Conservation (phyloP, 92 coral and sea anemone species). For the Actinostola sp. region DNA sequence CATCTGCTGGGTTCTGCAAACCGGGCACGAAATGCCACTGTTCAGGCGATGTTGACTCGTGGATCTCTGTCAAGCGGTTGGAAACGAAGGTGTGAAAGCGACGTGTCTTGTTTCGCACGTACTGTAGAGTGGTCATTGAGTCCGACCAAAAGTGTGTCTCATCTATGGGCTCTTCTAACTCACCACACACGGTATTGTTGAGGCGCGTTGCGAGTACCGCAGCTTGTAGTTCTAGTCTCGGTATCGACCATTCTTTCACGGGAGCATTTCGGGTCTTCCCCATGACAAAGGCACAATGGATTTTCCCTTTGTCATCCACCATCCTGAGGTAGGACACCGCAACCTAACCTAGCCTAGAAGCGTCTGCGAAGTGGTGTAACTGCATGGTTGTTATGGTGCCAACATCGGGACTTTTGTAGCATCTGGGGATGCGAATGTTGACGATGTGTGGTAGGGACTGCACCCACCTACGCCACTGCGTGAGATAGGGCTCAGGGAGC, state of each 20-base stretch:
- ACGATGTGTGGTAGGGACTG: conserved; percentile 31
- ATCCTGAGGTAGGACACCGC: conserved; percentile 32
- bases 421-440: conserved; percentile 34
- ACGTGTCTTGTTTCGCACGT: conserved; percentile 53
- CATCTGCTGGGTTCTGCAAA: conserved; percentile 59
- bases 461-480: conserved; percentile 34
- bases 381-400: conserved; percentile 12
- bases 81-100: conserved; percentile 60
- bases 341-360: conserved; percentile 18
- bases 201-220: conserved; percentile 31
- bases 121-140: conserved; percentile 51
- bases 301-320: conserved; percentile 14
- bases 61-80: conserved; percentile 53
- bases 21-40: conserved; percentile 63
- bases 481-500: conserved; percentile 16
- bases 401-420: conserved; percentile 1
- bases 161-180: conserved; percentile 39
- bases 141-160: conserved; percentile 54
- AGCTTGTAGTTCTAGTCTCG: conserved; percentile 6
- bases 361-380: conserved; percentile 24
- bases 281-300: conserved; percentile 19
- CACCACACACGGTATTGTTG: conserved; percentile 10
- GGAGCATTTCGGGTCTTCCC: conserved; percentile 29
- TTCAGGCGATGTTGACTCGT: conserved; percentile 33
- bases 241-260: conserved; percentile 1